phyloP scores from a whole-genome alignment of 2,888 invertebrate species.

The Leucozona laternaria region DNA sequence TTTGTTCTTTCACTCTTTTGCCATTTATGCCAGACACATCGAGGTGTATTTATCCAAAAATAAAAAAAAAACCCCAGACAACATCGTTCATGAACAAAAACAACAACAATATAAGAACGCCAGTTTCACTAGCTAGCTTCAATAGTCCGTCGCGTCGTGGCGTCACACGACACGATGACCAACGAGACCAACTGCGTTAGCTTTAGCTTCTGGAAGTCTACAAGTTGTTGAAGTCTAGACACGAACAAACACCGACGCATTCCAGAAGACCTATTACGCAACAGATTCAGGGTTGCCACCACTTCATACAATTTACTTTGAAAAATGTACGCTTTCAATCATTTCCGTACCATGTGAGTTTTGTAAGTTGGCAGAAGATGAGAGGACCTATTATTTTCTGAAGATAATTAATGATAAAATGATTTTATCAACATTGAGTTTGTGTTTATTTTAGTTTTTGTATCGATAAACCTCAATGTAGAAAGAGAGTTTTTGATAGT shows the following conservation, averaged over 20 bases:
- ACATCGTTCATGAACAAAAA: conserved; percentile 10
- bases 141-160: conserved; percentile 1
- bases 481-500: too few species aligned
- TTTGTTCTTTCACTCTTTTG: conserved; percentile 31
- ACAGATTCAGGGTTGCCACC: conserved; percentile 3
- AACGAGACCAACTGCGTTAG: conserved; percentile 62
- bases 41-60: conserved; percentile 59
- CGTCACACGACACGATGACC: conserved; percentile 50
- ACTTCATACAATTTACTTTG: not conserved
- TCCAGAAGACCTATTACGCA: conserved; percentile 65
- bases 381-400: too few species aligned
- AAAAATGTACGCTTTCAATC: too few species aligned
- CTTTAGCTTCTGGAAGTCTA: conserved; percentile 44
- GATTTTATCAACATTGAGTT: too few species aligned
- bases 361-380: too few species aligned
- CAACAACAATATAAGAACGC: not conserved
- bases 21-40: conserved; percentile 56
- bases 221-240: conserved; percentile 61
- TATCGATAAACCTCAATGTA: too few species aligned
- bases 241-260: conserved; percentile 59
- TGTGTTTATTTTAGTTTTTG: too few species aligned
- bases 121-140: not conserved
- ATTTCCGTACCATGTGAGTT: too few species aligned
- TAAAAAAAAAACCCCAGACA: conserved; percentile 38
- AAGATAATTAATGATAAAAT: too few species aligned